A percentile compares a stretch with the other conserved stretches of the same genome.
phyloP scores from a whole-genome alignment of 2,888 invertebrate genomes.

The Scaptomyza tumidula region DNA sequence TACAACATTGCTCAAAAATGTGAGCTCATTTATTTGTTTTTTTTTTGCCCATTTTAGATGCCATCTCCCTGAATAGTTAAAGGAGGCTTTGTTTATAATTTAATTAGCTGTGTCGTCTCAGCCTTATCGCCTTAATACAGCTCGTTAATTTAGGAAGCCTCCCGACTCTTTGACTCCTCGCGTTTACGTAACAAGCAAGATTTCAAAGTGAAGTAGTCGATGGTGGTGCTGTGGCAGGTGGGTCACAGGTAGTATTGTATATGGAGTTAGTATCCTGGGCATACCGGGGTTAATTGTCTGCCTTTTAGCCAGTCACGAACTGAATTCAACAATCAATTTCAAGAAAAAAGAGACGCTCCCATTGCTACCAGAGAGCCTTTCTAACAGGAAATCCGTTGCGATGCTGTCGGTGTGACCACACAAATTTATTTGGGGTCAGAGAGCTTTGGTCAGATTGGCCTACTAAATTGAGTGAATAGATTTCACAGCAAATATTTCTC shows the following conservation, averaged over 20 bases:
- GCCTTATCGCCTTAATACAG: conserved; percentile 55
- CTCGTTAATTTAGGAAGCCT: conserved; percentile 54
- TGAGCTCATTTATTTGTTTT: conserved; percentile 66
- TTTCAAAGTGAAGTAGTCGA: conserved; percentile 56
- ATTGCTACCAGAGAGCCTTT: conserved; percentile 59
- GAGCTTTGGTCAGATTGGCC: conserved; percentile 48
- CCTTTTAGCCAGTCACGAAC: conserved; percentile 65
- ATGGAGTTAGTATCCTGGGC: conserved; percentile 16
- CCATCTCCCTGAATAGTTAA: neutral
- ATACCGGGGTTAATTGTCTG: conserved; percentile 70
- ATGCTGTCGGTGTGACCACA: conserved; percentile 28
- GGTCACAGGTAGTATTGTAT: conserved; percentile 11
- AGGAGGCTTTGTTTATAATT: conserved; percentile 61
- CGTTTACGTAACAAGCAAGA: conserved; percentile 58
- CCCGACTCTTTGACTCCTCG: neutral
- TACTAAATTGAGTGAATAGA: conserved; percentile 68
- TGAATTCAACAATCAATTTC: conserved; percentile 66
- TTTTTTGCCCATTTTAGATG: conserved; percentile 48
- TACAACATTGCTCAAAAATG: conserved; percentile 32
- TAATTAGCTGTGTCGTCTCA: conserved; percentile 68
- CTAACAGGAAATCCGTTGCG: conserved; percentile 75
- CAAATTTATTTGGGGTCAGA: conserved; percentile 63
- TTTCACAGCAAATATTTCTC: conserved; percentile 68
- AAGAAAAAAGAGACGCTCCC: conserved; percentile 18
- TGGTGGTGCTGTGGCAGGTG: conserved; percentile 53